Conservation (phyloP, 1,140 invertebrate genomes). For the Pseudoatta argentina region DNA sequence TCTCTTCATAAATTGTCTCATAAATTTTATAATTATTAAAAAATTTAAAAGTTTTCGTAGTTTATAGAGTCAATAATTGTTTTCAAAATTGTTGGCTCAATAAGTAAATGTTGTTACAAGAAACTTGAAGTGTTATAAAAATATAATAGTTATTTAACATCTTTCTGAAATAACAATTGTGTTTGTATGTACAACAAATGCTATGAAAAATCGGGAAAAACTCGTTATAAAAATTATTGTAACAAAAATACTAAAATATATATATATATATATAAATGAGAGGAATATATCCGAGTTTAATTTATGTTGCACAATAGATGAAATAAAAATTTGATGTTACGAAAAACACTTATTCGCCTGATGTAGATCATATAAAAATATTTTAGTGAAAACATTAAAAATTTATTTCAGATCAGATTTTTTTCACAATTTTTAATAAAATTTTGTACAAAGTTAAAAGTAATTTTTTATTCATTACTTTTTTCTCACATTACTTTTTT, state of each 20-base stretch:
- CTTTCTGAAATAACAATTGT: not conserved
- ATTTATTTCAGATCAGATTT: constrained; percentile 21
- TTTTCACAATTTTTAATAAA: not conserved
- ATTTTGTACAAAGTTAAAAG: not conserved
- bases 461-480: not conserved
- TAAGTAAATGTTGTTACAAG: not conserved
- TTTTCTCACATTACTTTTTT: not conserved
- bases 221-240: not conserved
- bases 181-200: not conserved
- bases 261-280: not conserved
- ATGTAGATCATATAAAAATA: constrained; percentile 1
- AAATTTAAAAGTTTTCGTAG: too few relatives aligned
- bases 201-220: not conserved
- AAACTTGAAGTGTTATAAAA: not conserved
- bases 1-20: not conserved
- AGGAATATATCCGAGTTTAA: constrained; percentile 32
- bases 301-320: not conserved
- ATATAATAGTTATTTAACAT: not conserved
- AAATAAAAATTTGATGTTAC: constrained; percentile 40
- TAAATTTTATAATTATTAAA: not conserved
- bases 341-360: constrained; percentile 8
- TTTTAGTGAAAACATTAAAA: constrained; percentile 31
- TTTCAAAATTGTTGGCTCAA: not conserved
- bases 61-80: not conserved
- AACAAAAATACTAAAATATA: not conserved